These are phyloP conservation scores for Orius insidiosus DNA, from an alignment of 1,140 invertebrate genomes.

Conservation along the genomic window DNA sequence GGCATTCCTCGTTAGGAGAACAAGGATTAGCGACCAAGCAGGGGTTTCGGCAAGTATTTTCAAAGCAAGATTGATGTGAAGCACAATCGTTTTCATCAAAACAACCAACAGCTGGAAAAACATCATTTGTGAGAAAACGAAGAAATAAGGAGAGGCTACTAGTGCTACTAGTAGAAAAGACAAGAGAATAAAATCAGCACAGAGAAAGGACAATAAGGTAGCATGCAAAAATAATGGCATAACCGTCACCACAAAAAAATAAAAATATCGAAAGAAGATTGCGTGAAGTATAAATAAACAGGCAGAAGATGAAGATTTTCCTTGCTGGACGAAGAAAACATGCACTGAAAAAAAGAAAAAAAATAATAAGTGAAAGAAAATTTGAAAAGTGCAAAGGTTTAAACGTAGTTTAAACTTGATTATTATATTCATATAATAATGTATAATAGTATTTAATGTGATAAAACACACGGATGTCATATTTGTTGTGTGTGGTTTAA, in stretches of 20 bases:
- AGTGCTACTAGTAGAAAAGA: background rate
- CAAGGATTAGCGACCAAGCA: slow-evolving; percentile 51
- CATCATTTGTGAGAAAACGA: slow-evolving; percentile 6
- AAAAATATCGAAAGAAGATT: background rate
- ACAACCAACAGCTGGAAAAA: slow-evolving; percentile 44
- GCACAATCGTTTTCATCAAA: slow-evolving; percentile 50
- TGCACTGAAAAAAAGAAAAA: slow-evolving; percentile 8
- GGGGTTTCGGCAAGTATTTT: slow-evolving; percentile 56
- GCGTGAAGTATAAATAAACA: slow-evolving; percentile 1
- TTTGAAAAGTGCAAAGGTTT: too few relatives aligned
- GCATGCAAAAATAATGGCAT: slow-evolving; percentile 5
- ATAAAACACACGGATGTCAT: slow-evolving; percentile 8
- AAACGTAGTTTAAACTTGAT: too few relatives aligned
- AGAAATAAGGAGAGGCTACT: slow-evolving; percentile 1
- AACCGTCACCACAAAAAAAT: slow-evolving; percentile 6
- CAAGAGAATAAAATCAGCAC: slow-evolving; percentile 8
- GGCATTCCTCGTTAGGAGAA: slow-evolving; percentile 45
- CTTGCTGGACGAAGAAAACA: slow-evolving; percentile 8
- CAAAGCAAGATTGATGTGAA: slow-evolving; percentile 53
- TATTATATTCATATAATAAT: too few relatives aligned
- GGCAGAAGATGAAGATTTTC: background rate
- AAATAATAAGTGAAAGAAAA: slow-evolving; percentile 8
- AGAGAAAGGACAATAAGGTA: background rate
- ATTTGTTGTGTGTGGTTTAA: slow-evolving; percentile 6
- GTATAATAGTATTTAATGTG: too few relatives aligned